Conservation (phyloP, 1,140 invertebrate genomes). For the Drosophila ohnishii region DNA sequence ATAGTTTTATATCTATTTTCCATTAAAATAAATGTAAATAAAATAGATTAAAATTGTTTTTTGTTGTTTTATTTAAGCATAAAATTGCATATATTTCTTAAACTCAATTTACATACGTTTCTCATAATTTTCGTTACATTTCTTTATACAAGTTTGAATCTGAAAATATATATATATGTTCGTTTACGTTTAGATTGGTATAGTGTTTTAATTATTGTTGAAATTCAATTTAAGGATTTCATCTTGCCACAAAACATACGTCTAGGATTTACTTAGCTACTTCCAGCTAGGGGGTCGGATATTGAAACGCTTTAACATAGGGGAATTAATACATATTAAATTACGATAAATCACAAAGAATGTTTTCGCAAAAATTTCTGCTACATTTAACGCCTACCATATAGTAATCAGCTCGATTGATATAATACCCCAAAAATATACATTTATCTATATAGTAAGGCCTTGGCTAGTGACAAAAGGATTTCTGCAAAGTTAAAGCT, state of each 20-base stretch:
- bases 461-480: conserved; percentile 48
- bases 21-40: too few species aligned
- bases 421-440: conserved; percentile 64
- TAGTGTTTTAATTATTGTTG: conserved; percentile 56
- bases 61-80: conserved; percentile 56
- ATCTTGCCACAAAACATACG: conserved; percentile 24
- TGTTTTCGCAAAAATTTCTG: conserved; percentile 73
- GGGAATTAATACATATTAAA: conserved; percentile 61
- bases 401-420: conserved; percentile 37
- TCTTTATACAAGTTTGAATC: conserved; percentile 63
- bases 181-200: conserved; percentile 43
- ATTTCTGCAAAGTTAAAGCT: conserved; percentile 46
- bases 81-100: conserved; percentile 57
- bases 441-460: conserved; percentile 49
- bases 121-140: conserved; percentile 25
- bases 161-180: conserved; percentile 63
- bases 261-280: conserved; percentile 22
- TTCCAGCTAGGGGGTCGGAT: conserved; percentile 48
- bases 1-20: too few species aligned
- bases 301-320: conserved; percentile 59
- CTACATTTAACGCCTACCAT: conserved; percentile 66
- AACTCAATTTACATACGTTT: conserved; percentile 53
- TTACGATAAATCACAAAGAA: conserved; percentile 78
- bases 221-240: conserved; percentile 64
- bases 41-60: too few species aligned